Base-by-base conservation (phyloP, 1,140 invertebrate species). In the Callitettix versicolor region DNA sequence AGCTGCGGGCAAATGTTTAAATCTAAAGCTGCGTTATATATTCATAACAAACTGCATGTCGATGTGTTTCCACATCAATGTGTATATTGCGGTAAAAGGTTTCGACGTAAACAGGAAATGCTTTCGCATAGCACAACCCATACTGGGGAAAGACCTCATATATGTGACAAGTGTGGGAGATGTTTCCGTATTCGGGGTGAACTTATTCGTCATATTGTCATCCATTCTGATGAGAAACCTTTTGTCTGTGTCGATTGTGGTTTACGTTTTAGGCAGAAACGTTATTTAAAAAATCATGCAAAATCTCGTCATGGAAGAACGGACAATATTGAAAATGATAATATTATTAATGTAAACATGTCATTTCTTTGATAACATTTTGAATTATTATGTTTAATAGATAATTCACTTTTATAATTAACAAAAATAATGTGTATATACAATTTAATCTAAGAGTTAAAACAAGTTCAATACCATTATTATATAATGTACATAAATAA, bases 191-290 rank as follows among this genome's bases (percentile, higher is more conserved):
- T 18, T 9, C 52, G 46, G 9, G 42, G 47, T 26, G 22, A 46
- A 34, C 41, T 65, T 3, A 30, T 26, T 15, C 34, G 47, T 3
- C 58, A 59, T 42, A 49, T 59, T 40, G 52, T 78, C 3, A 81
- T 81, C 24, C 84, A 86, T 67, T 83, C 81, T 1, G 82, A 83
- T 12, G 83, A 88, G 64, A 76, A 82, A 54, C 81, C 82, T 1
- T 86, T 78, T 63, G 77, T 79, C 22, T 89, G 86, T 62, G 76
- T 80, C 56, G 66, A 84, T 1, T 88, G 86, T 64, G 82, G 81
- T 0, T 85, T 85, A 63, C 77, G 49, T 9, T 65, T 65, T 54
- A 67, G 86, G 55, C 70, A 86, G 42, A 85, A 89, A 66, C 84
- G 83, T 15, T 81, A 84, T 24, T 41, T 62, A 38, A 47, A 48